Base-by-base conservation (phyloP, 1,140 invertebrate genomes). In the Popillia japonica region DNA sequence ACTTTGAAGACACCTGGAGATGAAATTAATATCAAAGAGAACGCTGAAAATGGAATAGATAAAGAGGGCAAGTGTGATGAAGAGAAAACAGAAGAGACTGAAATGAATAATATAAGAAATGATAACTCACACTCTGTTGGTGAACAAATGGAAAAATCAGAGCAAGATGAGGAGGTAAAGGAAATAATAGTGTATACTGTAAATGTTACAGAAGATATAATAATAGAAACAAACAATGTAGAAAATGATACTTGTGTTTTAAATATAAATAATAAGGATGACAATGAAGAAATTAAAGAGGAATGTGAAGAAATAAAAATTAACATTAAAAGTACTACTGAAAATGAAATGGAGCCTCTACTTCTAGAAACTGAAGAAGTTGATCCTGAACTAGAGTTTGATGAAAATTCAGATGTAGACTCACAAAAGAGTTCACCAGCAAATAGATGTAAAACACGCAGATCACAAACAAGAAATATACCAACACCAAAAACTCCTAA, bases 401-500 rank as follows among this genome's bases (percentile, higher is more conserved):
- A 86, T 64, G 85, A 86, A 76, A 83, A 79, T 80, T 86, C 85
- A 1, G 85, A 86, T 81, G 59, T 79, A 9, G 85, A 85, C 61
- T 86, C 85, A 6, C 81, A 79, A 14, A 84, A 82, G 78, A 79
- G 81, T 41, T 86, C 85, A 41, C 85, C 85, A 20, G 41, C 83
- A 8, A 76, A 84, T 10, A 81, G 86, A 48, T 86, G 85, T 76
- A 82, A 72, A 75, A 87, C 86, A 0, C 79, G 86, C 23, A 76
- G 86, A 48, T 86, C 85, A 8, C 82, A 84, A 44, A 83, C 83
- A 17, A 73, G 85, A 41, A 85, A 85, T 64, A 83, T 86, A 10
- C 85, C 86, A 1, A 86, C 85, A 17, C 85, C 86, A 72, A 86
- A 85, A 79, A 86, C 86, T 8, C 86, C 85, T 9, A 85, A 84